A percentile compares a stretch with the other conserved stretches of the same genome.
phyloP scores from a whole-genome alignment of 2,113 vertebrate species.

The Campylorhamphus procurvoides region DNA sequence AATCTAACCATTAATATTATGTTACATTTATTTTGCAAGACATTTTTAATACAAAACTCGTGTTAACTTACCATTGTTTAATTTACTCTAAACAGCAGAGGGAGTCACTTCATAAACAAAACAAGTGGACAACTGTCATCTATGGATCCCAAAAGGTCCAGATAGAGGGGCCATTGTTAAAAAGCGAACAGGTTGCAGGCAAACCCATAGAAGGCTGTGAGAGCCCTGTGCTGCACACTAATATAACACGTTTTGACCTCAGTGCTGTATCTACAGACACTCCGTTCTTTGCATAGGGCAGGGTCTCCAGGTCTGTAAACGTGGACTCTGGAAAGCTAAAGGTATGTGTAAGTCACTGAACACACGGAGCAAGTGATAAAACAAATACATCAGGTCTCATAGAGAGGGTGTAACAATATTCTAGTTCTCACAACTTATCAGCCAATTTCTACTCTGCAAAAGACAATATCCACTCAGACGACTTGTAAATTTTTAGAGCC shows the following conservation, averaged over 20 bases:
- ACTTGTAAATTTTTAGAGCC: not conserved
- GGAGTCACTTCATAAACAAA: not conserved
- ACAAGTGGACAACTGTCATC: not conserved
- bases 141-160: not conserved
- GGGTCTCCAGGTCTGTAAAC: not conserved
- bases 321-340: not conserved
- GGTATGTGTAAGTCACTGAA: not conserved
- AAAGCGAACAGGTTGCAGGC: not conserved
- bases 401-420: not conserved
- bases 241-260: not conserved
- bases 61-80: not conserved
- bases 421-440: not conserved
- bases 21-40: not conserved
- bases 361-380: not conserved
- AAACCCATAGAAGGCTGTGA: not conserved
- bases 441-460: not conserved
- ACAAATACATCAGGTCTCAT: not conserved
- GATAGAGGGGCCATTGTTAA: not conserved
- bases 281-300: not conserved
- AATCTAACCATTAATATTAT: not conserved
- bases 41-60: not conserved
- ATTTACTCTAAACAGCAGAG: not conserved
- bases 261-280: not conserved
- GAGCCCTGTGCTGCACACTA: not conserved
- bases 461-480: not conserved